A percentile compares a stretch with the other conserved stretches of the same genome.
phyloP scores from a whole-genome alignment of 1,140 invertebrate species.

The Cylas formicarius region DNA sequence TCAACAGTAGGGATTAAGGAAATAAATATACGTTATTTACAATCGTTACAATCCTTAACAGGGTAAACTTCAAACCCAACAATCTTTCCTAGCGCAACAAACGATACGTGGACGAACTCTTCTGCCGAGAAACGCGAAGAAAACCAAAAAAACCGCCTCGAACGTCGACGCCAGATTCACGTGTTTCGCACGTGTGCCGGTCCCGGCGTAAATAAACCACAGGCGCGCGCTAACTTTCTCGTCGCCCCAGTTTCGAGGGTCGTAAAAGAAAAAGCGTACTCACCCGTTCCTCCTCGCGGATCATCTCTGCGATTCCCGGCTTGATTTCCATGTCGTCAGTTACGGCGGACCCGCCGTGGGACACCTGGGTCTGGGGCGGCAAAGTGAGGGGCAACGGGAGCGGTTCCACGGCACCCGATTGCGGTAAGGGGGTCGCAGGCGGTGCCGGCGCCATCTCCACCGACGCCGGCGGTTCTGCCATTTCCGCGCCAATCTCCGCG shows the following conservation, averaged over 20 bases:
- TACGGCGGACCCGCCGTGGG: conserved; percentile 31
- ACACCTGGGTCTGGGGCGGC: conserved; percentile 38
- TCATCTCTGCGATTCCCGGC: conserved; percentile 90
- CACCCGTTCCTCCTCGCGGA: conserved; percentile 90
- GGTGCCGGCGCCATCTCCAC: conserved; percentile 41
- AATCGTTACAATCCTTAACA: no score
- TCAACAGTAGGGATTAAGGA: no score
- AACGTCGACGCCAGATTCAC: conserved; percentile 10
- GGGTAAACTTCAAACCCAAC: no score
- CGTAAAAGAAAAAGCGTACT: conserved; percentile 46
- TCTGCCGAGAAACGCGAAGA: no score
- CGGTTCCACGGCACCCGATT: conserved; percentile 36
- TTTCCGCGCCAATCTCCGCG: conserved; percentile 38
- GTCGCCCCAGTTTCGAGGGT: background rate
- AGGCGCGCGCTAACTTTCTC: conserved; percentile 15
- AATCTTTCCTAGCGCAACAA: no score
- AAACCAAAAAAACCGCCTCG: conserved; percentile 2
- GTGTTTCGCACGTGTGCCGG: conserved; percentile 19
- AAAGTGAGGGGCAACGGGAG: conserved; percentile 43
- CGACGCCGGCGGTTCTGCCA: conserved; percentile 41
- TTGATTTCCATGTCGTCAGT: conserved; percentile 84
- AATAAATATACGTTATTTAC: no score
- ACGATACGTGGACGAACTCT: no score
- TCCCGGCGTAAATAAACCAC: conserved; percentile 20
- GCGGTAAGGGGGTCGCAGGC: conserved; percentile 21